Evolutionary conservation across 2,797 vertebrate species (phyloP), one percentile per base, ranked within the genome.

Genomic region (Sylvilagus floridanus): DNA sequence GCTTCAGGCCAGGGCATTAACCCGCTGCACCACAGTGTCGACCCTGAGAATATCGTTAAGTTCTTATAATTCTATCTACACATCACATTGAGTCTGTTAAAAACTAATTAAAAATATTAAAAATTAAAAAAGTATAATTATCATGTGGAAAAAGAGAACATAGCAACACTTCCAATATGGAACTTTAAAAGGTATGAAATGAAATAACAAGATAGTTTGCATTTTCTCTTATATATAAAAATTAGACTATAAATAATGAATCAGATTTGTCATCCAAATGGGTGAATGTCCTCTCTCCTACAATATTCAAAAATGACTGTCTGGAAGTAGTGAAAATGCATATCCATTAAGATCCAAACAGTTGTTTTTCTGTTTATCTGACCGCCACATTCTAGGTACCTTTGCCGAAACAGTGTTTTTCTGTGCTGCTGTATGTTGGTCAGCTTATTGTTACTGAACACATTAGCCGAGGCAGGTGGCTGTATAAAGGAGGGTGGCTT

Each of bases 131-230:
- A 47, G 6, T 47, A 47, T 47, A 47, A 47, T 42, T 8, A 42
- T 47, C 1, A 47, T 47, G 42, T 47, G 42, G 42, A 47, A 47
- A 47, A 47, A 47, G 42, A 47, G 7, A 47, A 47, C 42, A 47
- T 1, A 47, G 42, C 1, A 76, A 50, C 54, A 54, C n/a, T 71
- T 5, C 66, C 6, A 5, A 30, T 17, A 50, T 4, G 71, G 52
- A 57, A 75, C 22, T 95, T 83, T 62, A 62, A 85, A 90, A 66
- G 62, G 30, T 9, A 10, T n/a, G 71, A 76, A 76, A 17, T 50
- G 81, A 89, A 94, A 81, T 62, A 37, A 77, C 75, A 81, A 79
- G 65, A 17, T 10, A 14, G 35, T 90, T 72, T 85, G 32, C 35
- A 73, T 24, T 47, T 50, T 71, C 30, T 14, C 2, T 78, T 62